Evolutionary conservation across 2,113 vertebrate genomes (phyloP).

Genomic region (Leuciscus idus): DNA sequence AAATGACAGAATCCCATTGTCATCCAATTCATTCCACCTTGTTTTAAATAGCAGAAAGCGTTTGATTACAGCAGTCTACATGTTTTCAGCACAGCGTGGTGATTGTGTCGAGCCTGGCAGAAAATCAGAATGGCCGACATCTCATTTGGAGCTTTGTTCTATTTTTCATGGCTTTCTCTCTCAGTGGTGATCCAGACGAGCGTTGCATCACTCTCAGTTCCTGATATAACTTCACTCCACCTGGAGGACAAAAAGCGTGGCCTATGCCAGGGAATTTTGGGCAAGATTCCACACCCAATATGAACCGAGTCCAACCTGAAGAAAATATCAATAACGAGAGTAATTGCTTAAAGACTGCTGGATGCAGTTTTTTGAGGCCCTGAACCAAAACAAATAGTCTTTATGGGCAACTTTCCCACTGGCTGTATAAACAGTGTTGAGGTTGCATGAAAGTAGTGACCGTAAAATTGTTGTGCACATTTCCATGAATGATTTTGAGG

Average conservation of each 20-base stretch:
- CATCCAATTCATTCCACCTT: neutral
- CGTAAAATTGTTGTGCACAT: neutral
- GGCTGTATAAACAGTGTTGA: slow-evolving; percentile 2
- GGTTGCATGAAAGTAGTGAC: neutral
- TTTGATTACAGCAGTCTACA: neutral
- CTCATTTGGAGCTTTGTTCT: slow-evolving; percentile 33
- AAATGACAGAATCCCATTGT: neutral
- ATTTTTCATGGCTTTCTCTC: slow-evolving; percentile 22
- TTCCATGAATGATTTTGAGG: neutral
- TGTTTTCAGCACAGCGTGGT: neutral
- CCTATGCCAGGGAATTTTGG: slow-evolving; percentile 7
- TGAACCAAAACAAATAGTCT: slow-evolving; percentile 21
- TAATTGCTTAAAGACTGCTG: slow-evolving; percentile 45
- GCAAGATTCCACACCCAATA: slow-evolving; percentile 27
- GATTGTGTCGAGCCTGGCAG: neutral
- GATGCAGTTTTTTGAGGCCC: slow-evolving; percentile 24
- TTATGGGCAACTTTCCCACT: neutral
- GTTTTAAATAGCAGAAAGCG: neutral
- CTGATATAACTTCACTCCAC: slow-evolving; percentile 40
- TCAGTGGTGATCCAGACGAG: neutral
- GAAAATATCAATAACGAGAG: slow-evolving; percentile 36
- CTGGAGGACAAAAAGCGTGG: neutral
- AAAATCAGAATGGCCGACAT: neutral
- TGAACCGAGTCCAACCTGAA: slow-evolving; percentile 16
- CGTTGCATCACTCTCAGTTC: slow-evolving; percentile 12